Evolutionary conservation across 2,113 vertebrate genomes (phyloP).

Genomic region (Phycodurus eques): DNA sequence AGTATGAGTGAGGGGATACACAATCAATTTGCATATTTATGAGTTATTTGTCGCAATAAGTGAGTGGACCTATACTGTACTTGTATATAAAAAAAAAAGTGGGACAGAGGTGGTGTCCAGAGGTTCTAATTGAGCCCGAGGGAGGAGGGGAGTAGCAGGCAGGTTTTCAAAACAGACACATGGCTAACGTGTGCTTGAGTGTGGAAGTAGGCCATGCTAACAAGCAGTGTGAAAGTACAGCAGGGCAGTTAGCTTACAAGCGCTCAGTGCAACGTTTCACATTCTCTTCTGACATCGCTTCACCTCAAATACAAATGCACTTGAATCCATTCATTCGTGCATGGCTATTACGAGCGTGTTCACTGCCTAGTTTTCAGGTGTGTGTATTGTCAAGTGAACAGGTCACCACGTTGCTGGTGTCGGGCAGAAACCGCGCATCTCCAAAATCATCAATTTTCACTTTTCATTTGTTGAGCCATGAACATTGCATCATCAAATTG

Average conservation of each 20-base stretch:
- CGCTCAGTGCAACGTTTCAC: conserved; percentile 50
- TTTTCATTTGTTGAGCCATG: too few species aligned
- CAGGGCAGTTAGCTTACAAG: conserved; percentile 40
- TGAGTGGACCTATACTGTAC: too few species aligned
- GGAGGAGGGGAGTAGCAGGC: conserved; percentile 36
- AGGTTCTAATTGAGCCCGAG: conserved; percentile 59
- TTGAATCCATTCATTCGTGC: background rate
- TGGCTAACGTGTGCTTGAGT: conserved; percentile 44
- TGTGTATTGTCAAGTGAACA: background rate
- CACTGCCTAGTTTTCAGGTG: background rate
- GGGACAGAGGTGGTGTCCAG: conserved; percentile 18
- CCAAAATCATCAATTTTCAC: too few species aligned
- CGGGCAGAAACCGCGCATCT: too few species aligned
- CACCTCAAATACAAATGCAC: conserved; percentile 11
- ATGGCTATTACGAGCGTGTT: background rate
- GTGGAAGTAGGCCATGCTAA: conserved; percentile 67
- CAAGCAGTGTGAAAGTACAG: conserved; percentile 58
- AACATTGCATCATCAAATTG: too few species aligned
- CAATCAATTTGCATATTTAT: too few species aligned
- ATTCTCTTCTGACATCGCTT: conserved; percentile 34
- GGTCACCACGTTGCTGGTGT: too few species aligned
- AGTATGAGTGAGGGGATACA: too few species aligned
- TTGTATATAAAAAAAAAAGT: background rate
- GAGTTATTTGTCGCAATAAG: too few species aligned
- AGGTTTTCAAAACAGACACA: conserved; percentile 56